Percentiles rank a stretch among this genome's conserved stretches.
Conservation (phyloP, 2,888 invertebrate species). For the Trissolcus brochymenae region DNA sequence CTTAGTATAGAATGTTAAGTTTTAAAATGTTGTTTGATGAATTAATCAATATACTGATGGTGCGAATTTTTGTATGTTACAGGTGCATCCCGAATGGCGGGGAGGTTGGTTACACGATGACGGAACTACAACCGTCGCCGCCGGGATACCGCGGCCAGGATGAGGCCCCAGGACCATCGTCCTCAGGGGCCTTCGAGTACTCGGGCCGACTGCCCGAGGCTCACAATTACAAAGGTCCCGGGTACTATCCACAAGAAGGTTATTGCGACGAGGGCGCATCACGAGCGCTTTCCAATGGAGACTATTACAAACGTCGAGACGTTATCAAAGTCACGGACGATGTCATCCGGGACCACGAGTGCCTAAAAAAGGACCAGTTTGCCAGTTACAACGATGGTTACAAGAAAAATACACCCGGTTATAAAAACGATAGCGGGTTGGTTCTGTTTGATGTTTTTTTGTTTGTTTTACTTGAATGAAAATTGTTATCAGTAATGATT, state of each 20-base stretch:
- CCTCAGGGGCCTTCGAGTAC: conserved; percentile 71
- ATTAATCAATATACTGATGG: neutral
- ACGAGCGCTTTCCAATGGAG: conserved; percentile 63
- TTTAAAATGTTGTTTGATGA: neutral
- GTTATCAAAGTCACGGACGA: conserved; percentile 58
- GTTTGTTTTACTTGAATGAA: neutral
- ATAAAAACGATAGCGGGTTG: conserved; percentile 75
- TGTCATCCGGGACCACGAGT: conserved; percentile 62
- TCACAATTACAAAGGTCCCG: conserved; percentile 69
- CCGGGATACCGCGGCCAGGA: conserved; percentile 75
- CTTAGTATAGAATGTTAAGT: too few relatives aligned
- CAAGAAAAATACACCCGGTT: conserved; percentile 74
- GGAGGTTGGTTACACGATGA: conserved; percentile 75
- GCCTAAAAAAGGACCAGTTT: conserved; percentile 66
- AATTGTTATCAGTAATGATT: too few relatives aligned
- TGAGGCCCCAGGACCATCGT: conserved; percentile 72
- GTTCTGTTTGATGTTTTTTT: conserved; percentile 12
- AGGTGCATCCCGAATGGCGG: conserved; percentile 76
- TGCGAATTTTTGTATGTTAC: conserved; percentile 23
- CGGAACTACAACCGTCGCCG: conserved; percentile 75
- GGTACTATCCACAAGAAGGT: conserved; percentile 68
- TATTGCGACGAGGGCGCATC: conserved; percentile 68
- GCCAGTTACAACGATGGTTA: conserved; percentile 72
- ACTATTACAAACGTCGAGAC: conserved; percentile 60
- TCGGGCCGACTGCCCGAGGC: conserved; percentile 66